Evolutionary conservation across 2,113 vertebrate genomes (phyloP).

Genomic region (Chloropsis cyanopogon): DNA sequence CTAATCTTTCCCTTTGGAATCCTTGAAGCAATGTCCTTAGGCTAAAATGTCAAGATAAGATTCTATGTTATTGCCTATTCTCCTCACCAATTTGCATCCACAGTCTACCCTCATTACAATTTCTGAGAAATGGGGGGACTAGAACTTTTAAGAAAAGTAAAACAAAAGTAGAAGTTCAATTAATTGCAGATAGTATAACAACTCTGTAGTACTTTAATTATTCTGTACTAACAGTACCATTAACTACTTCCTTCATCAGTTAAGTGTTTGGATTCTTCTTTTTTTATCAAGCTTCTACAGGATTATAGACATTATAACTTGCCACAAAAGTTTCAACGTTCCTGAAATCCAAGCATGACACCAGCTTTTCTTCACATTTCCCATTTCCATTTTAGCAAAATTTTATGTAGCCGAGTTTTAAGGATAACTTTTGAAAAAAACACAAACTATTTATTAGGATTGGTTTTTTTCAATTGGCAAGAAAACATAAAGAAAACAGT

Average conservation of each 20-base stretch:
- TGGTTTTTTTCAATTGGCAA: conserved; percentile 21
- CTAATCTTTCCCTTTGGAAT: neutral
- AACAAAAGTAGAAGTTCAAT: neutral
- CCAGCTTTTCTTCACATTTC: neutral
- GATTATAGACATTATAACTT: neutral
- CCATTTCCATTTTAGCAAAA: neutral
- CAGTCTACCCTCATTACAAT: neutral
- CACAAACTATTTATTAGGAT: neutral
- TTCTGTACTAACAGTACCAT: neutral
- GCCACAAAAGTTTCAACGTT: neutral
- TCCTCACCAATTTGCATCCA: neutral
- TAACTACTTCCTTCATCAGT: neutral
- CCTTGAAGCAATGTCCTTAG: neutral
- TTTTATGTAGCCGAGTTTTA: neutral
- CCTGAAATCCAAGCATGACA: neutral
- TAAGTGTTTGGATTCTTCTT: neutral
- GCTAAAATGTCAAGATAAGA: neutral
- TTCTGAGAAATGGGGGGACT: neutral
- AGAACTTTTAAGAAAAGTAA: neutral
- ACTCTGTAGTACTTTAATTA: neutral
- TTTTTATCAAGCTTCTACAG: neutral
- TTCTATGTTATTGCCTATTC: neutral
- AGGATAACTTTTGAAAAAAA: neutral
- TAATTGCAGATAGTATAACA: neutral
- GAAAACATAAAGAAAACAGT: conserved; percentile 32